These are phyloP conservation scores for Pipistrellus nathusii DNA, from an alignment of 2,797 vertebrate genomes.

Conservation along the genomic window DNA sequence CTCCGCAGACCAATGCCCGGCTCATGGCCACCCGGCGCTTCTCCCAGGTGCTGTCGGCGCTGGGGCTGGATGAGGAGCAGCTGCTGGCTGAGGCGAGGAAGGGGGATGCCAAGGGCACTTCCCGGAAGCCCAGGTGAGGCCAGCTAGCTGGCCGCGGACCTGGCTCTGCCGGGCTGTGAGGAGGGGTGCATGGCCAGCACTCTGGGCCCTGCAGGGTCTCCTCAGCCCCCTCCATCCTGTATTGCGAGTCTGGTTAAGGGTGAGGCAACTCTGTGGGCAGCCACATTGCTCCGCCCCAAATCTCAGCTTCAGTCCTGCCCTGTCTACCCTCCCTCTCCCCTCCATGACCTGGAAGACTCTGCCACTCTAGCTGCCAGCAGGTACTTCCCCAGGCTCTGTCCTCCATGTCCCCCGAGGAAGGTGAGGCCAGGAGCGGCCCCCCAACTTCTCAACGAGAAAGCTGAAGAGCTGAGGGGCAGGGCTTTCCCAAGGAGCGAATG, in stretches of 20 bases:
- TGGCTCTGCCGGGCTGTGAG: slow-evolving; percentile 58
- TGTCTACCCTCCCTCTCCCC: too few relatives aligned
- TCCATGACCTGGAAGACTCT: too few relatives aligned
- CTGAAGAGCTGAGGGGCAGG: background rate
- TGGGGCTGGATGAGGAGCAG: slow-evolving; percentile 79
- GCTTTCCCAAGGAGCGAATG: background rate
- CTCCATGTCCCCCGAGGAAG: background rate
- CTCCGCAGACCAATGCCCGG: slow-evolving; percentile 77
- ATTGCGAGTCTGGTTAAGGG: background rate
- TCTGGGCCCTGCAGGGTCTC: background rate
- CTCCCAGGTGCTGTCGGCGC: slow-evolving; percentile 77
- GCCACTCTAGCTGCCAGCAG: background rate
- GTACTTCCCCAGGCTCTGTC: background rate
- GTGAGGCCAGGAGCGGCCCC: background rate
- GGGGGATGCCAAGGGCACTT: slow-evolving; percentile 80
- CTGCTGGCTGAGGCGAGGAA: slow-evolving; percentile 85
- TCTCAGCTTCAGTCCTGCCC: background rate
- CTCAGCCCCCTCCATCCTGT: background rate
- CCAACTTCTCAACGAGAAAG: background rate
- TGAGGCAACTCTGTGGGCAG: background rate
- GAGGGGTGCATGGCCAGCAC: background rate
- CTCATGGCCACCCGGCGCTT: slow-evolving; percentile 76
- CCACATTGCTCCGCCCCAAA: background rate
- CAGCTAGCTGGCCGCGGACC: slow-evolving; percentile 71
- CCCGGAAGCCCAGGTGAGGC: slow-evolving; percentile 86